Evolutionary conservation across 2,888 invertebrate species (phyloP).

Genomic region (Papilio demoleus): DNA sequence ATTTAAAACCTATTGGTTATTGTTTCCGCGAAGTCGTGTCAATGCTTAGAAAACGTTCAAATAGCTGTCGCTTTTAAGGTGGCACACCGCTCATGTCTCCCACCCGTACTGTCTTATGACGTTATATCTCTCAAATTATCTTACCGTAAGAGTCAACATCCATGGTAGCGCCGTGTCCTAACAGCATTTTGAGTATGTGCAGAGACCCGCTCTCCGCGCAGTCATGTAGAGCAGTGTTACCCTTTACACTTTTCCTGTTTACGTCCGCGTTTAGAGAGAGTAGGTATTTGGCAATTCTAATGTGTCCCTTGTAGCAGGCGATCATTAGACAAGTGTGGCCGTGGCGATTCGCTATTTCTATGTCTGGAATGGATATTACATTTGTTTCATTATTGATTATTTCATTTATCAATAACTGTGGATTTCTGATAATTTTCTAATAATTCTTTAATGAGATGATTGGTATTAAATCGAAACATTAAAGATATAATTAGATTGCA

Average conservation of each 20-base stretch:
- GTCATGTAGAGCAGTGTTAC: conserved; percentile 98
- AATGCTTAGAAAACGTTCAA: too few relatives aligned
- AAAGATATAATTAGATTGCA: too few relatives aligned
- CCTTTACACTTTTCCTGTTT: conserved; percentile 95
- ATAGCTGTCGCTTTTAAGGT: too few relatives aligned
- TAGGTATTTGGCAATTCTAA: conserved; percentile 94
- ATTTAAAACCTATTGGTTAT: too few relatives aligned
- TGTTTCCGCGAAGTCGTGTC: too few relatives aligned
- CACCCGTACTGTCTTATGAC: too few relatives aligned
- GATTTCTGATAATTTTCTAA: too few relatives aligned
- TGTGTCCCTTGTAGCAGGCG: conserved; percentile 97
- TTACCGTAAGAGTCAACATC: conserved; percentile 96
- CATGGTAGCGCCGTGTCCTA: conserved; percentile 95
- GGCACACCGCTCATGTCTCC: too few relatives aligned
- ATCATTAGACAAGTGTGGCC: conserved; percentile 99
- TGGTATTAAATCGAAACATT: too few relatives aligned
- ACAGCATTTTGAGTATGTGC: conserved; percentile 94
- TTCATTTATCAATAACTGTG: too few relatives aligned
- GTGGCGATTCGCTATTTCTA: conserved; percentile 97
- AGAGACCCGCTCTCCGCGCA: conserved; percentile 98
- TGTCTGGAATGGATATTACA: conserved; percentile 86
- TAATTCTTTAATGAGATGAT: too few relatives aligned
- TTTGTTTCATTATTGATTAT: neutral
- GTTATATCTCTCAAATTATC: conserved; percentile 42
- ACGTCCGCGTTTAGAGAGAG: conserved; percentile 94